phyloP scores from a whole-genome alignment of 35 echinoderm and acorn worm genomes.

The Apostichopus californicus region DNA sequence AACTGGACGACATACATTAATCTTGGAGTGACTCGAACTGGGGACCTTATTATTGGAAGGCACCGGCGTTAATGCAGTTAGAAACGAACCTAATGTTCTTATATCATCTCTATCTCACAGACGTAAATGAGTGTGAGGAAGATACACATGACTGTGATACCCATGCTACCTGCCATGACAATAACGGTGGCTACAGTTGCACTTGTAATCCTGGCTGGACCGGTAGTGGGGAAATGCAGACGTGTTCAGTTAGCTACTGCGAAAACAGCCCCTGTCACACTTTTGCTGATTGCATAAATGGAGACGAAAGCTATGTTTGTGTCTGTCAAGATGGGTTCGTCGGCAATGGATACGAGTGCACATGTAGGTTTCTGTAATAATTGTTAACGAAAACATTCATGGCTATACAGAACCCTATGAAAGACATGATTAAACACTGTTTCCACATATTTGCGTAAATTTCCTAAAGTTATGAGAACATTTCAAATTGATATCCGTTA shows the following conservation, averaged over 20 bases:
- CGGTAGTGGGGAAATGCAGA: slow-evolving; percentile 13
- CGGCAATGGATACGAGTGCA: not conserved
- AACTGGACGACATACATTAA: no score
- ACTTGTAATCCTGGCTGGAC: slow-evolving; percentile 41
- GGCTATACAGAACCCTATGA: no score
- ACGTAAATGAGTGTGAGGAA: slow-evolving; percentile 37
- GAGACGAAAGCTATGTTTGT: not conserved
- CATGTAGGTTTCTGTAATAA: not conserved
- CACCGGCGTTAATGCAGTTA: no score
- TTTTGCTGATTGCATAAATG: slow-evolving; percentile 11
- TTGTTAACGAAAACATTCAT: no score
- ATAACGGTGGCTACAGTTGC: slow-evolving; percentile 17
- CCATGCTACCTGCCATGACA: slow-evolving; percentile 24
- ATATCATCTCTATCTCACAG: not conserved
- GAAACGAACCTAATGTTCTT: no score
- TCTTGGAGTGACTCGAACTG: no score
- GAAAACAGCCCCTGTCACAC: slow-evolving; percentile 11
- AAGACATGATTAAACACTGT: no score
- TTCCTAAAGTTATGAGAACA: no score
- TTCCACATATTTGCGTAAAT: no score
- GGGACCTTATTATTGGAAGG: no score
- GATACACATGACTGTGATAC: slow-evolving; percentile 7
- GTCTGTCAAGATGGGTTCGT: slow-evolving; percentile 10
- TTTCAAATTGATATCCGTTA: no score
- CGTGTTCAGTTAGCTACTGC: not conserved